These are phyloP conservation scores for Hypercompe scribonia DNA, from an alignment of 2,888 invertebrate species.

Conservation along the genomic window DNA sequence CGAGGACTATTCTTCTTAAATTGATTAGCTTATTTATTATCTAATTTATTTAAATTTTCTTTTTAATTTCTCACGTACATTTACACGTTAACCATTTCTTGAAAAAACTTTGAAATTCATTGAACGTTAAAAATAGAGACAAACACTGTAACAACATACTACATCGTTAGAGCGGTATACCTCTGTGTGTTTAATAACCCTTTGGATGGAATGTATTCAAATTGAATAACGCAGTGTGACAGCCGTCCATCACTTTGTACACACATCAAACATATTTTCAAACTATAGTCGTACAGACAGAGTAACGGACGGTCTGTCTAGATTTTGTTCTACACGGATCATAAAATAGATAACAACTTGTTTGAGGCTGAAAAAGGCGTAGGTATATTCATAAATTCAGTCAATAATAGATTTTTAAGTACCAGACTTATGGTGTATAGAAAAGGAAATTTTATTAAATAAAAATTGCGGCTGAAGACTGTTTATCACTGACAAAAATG, in stretches of 20 bases:
- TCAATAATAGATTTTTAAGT: neutral
- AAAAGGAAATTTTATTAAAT: too few relatives aligned
- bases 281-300: conserved; percentile 43
- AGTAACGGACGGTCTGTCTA: conserved; percentile 35
- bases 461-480: too few relatives aligned
- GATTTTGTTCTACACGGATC: conserved; percentile 25
- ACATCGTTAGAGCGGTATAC: conserved; percentile 26
- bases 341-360: conserved; percentile 45
- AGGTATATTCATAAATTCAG: conserved; percentile 36
- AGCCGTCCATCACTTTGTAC: conserved; percentile 44
- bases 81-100: neutral
- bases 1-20: neutral
- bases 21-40: too few relatives aligned
- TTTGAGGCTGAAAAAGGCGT: conserved; percentile 29
- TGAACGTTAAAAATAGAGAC: conserved; percentile 4
- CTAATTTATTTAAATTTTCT: too few relatives aligned
- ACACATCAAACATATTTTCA: conserved; percentile 29
- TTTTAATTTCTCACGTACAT: neutral
- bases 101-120: conserved; percentile 1
- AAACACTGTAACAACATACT: conserved; percentile 26
- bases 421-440: too few relatives aligned
- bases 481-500: too few relatives aligned
- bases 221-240: conserved; percentile 67
- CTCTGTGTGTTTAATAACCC: conserved; percentile 56
- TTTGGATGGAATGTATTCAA: conserved; percentile 58